Base-by-base conservation (phyloP, 1,140 invertebrate species). In the Oedothorax gibbosus region DNA sequence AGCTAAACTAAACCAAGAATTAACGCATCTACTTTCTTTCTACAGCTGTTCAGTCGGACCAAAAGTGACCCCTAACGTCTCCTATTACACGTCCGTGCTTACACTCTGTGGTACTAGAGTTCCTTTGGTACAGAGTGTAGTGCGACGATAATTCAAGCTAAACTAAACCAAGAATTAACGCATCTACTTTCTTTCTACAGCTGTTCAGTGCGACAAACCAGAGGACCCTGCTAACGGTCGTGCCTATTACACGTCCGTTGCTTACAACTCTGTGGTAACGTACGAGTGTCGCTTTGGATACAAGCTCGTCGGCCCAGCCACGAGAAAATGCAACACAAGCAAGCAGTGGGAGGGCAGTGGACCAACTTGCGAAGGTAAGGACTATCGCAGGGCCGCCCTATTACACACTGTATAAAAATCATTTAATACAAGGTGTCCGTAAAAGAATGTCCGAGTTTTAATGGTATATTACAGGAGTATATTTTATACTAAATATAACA, bases 241-340 rank as follows among this genome's bases (percentile, higher is more conserved):
- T 88, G 96, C 96, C 68, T 93, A 96, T 86, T 98, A 95, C 90
- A 97, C 95, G 0, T 96, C 96, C n/a, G 94, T 95, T 87, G 95
- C 96, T 2, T 99, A 97, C 92, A 97, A 98, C 89, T 96, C 97
- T 0, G 94, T 97, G 76, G 95, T 98, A 7, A 94, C 94, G 62
- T 99, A 98, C 90, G 96, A 97, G 88, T 99, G 97, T 91, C 95
- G 95, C 87, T 96, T 96, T 88, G 97, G 97, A 0, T 98, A 95
- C 90, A 94, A 94, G 51, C 92, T 99, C n/a, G 92, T 96, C 1
- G 97, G 97, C 0, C 94, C 96, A 83, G 92, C 92, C 6, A 97
- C 96, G 8, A 92, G 97, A 88, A 92, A 95, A 65, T 99, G 98
- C 90, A 94, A 91, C 35, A 89, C 96, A 4, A 96, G 98, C 90